Evolutionary conservation across 2,113 vertebrate species (phyloP), one percentile per base, ranked within the genome.

Genomic region (Onychorhynchus coronatus): DNA sequence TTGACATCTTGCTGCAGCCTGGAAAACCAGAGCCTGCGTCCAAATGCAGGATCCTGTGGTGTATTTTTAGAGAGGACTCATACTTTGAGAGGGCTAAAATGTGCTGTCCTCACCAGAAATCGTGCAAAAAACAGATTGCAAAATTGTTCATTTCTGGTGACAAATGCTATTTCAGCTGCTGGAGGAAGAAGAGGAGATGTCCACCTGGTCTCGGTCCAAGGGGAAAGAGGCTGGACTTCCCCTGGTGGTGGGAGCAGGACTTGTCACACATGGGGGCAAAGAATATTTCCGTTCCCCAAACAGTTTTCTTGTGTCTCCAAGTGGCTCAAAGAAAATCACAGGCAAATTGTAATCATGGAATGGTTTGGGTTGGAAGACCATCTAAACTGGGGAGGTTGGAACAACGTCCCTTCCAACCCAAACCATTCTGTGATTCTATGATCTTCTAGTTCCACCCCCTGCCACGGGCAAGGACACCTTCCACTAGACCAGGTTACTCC

Each of bases 181-280:
- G 53, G 5, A 11, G 33, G 53, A 68, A 27, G 39, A 4, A 4
- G 30, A 68, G 50, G 80, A 41, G 52, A 4, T 31, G 35, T 35
- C 4, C 0, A 0, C 14, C 0, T 3, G 42, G 52, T 88, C 18
- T 58, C 31, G 52, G 5, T 58, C 59, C 59, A 31, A 62, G 25
- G 10, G n/a, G n/a, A 41, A 28, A 46, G 35, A 52, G 30, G 30
- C 58, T 2, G 24, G 33, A 72, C 23, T 18, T 58, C 56, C 82
- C 25, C 42, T 72, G 49, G 39, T 70, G 76, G 30, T 49, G 25
- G 37, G 41, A 52, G 13, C 46, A 35, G 59, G 41, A 14, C 28
- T 49, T 58, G 65, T 21, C 77, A 35, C 37, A 6, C 1, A 1
- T 1, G 3, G 16, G 16, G 50, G 14, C 42, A 53, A 46, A 49